Evolutionary conservation across 92 coral and sea anemone species (phyloP), one percentile per base, ranked within the genome.

Genomic region (Zoanthus gigantus): DNA sequence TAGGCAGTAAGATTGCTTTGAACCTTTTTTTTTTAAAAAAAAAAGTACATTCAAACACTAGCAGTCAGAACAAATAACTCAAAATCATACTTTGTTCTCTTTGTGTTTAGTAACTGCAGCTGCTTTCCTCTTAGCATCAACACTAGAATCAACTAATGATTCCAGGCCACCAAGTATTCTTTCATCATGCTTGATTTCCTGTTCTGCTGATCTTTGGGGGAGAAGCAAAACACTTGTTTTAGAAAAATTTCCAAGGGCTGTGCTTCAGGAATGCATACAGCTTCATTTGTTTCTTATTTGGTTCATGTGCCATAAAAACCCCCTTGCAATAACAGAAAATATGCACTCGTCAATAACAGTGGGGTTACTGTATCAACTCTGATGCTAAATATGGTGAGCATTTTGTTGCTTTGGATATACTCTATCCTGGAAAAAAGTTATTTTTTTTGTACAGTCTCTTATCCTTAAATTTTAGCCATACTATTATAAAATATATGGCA

Each of bases 21-120:
- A 50, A 7, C 12, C 5, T 50, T 50, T 50, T 7, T 11, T 3
- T 50, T 3, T 6, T 23, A 6, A 8, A 30, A 69, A 30, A 30
- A 23, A 10, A 5, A 0, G 2, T 31, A 34, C 46, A 31, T 12
- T 12, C 29, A 31, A 11, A 2, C 2, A 0, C 11, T 15, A 69
- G 34, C 1, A 0, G 14, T 6, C 28, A 67, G 12, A 29, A 30
- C 15, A 31, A 69, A 32, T 31, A 7, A 34, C 46, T 69, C 74
- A 30, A 63, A 75, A 48, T 6, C 82, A 23, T 81, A 81, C 85
- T 53, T 81, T 81, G 85, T 81, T 81, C 47, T 81, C 85, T 37
- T 46, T 81, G 63, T 81, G 85, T n/a, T 81, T 81, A 67, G 16
- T 81, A 61, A 81, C 85, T 42, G 85, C 66, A 45, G 45, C 28